These are phyloP conservation scores for Uromys caudimaculatus DNA, from an alignment of 2,797 vertebrate species.

Conservation along the genomic window DNA sequence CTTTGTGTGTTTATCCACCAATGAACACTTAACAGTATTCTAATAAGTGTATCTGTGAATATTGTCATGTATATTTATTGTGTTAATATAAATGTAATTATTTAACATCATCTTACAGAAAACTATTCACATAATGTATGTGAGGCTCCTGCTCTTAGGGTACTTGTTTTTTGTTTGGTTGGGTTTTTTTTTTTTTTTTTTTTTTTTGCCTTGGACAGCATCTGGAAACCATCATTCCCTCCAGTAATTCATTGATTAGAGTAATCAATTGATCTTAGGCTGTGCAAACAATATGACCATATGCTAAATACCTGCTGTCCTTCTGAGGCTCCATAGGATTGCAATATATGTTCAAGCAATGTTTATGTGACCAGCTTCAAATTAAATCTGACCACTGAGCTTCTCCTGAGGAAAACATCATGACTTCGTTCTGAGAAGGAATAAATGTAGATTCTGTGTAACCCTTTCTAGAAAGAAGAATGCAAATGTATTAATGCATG, in stretches of 20 bases:
- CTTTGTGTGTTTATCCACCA: background rate
- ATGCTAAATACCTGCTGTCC: background rate
- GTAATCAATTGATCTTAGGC: background rate
- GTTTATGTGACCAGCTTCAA: no score
- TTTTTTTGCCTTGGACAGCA: no score
- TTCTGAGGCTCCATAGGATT: background rate
- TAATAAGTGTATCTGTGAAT: background rate
- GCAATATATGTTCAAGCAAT: background rate
- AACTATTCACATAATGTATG: background rate
- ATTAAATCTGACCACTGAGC: background rate
- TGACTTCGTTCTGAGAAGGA: background rate
- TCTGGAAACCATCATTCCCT: background rate
- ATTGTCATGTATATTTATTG: background rate
- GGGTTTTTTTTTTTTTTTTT: background rate
- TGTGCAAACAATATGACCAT: background rate
- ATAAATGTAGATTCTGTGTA: background rate
- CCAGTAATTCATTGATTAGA: background rate
- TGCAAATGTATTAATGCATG: no score
- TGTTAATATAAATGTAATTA: background rate
- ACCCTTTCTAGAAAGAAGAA: background rate
- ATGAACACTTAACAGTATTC: background rate
- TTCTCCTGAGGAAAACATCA: background rate
- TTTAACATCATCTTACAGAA: background rate
- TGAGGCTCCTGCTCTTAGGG: background rate
- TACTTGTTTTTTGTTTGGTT: no score